Evolutionary conservation across 2,888 invertebrate genomes (phyloP).

Genomic region (Trichogramma dendrolimi): DNA sequence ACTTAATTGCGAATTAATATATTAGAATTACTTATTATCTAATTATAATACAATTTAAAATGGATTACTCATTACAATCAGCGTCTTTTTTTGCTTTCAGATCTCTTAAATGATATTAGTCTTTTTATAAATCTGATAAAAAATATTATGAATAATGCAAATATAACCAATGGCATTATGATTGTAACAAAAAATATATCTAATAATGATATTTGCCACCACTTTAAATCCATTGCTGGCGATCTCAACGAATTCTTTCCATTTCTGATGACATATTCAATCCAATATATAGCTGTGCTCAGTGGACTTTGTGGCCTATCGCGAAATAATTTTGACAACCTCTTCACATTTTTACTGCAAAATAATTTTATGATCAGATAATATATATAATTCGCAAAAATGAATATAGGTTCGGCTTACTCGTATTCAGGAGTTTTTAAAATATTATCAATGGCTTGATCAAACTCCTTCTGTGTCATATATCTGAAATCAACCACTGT

Average conservation of each 20-base stretch:
- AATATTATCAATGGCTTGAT: slow-evolving; percentile 37
- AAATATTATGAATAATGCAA: too few relatives aligned
- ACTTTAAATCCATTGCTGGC: slow-evolving; percentile 38
- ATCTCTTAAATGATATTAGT: too few relatives aligned
- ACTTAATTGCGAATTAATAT: too few relatives aligned
- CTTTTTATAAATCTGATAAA: too few relatives aligned
- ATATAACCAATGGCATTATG: too few relatives aligned
- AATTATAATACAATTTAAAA: too few relatives aligned
- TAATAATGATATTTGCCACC: slow-evolving; percentile 43
- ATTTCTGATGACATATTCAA: slow-evolving; percentile 40
- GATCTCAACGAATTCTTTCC: slow-evolving; percentile 40
- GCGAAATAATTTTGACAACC: slow-evolving; percentile 36
- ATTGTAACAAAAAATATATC: slow-evolving; percentile 35
- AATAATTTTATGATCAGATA: neutral
- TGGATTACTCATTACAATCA: too few relatives aligned
- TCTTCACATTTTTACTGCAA: slow-evolving; percentile 29
- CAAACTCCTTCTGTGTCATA: slow-evolving; percentile 38
- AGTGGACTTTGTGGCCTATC: slow-evolving; percentile 40
- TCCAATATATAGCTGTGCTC: slow-evolving; percentile 43
- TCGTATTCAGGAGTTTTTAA: slow-evolving; percentile 34
- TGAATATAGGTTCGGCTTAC: neutral
- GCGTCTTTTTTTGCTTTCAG: too few relatives aligned
- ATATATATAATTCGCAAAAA: neutral
- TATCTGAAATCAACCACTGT: slow-evolving; percentile 32
- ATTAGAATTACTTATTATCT: too few relatives aligned